A percentile compares a stretch with the other conserved stretches of the same genome.
Evolutionary conservation across 2,113 vertebrate genomes (phyloP).

Genomic region (Antigone vipio): DNA sequence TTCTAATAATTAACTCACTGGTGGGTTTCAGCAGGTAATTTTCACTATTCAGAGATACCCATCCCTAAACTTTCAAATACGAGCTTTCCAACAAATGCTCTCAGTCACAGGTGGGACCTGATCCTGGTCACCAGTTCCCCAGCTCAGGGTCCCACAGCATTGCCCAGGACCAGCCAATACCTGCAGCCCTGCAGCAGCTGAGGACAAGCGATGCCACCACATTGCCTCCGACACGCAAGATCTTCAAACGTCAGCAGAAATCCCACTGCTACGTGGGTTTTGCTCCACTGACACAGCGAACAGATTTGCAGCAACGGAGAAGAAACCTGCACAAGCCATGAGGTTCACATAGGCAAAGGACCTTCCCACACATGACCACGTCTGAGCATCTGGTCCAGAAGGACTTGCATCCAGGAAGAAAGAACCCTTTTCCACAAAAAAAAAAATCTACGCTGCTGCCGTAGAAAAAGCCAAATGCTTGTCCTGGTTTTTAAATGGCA

Average conservation of each 20-base stretch:
- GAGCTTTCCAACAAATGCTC: not conserved
- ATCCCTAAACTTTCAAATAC: not conserved
- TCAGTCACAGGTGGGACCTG: not conserved
- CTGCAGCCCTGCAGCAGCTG: not conserved
- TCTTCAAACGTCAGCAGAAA: not conserved
- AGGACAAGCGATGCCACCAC: not conserved
- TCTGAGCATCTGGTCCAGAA: not conserved
- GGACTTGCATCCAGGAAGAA: not conserved
- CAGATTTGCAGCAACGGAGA: not conserved
- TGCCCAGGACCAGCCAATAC: not conserved
- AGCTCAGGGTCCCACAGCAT: not conserved
- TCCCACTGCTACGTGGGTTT: accelerated
- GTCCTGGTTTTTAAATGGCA: not conserved
- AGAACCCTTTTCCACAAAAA: not conserved
- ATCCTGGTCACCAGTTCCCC: not conserved
- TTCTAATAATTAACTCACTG: not conserved
- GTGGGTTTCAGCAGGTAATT: not conserved
- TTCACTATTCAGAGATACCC: not conserved
- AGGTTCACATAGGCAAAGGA: not conserved
- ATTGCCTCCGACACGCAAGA: not conserved
- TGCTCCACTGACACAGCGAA: not conserved
- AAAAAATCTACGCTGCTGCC: not conserved
- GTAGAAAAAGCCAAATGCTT: not conserved
- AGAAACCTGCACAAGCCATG: not conserved
- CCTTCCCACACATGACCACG: accelerated